A percentile compares a stretch with the other conserved stretches of the same genome.
phyloP scores from a whole-genome alignment of 1,140 invertebrate species.

The Euura lappo region DNA sequence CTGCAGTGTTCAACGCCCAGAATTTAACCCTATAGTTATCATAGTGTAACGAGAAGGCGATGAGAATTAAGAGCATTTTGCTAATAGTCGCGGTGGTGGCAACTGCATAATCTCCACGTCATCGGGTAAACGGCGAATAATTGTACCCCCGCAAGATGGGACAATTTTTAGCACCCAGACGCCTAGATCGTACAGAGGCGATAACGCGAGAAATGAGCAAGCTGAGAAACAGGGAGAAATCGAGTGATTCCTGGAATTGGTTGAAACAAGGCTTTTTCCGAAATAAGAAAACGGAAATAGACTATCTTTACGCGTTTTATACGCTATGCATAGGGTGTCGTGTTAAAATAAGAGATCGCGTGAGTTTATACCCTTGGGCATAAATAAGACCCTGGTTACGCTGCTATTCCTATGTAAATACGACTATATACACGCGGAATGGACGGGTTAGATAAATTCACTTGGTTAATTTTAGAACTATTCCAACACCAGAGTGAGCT shows the following conservation, averaged over 20 bases:
- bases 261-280: background rate
- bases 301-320: background rate
- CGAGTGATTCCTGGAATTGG: background rate
- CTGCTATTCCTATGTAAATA: constrained; percentile 46
- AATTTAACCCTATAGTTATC: background rate
- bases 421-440: constrained; percentile 15
- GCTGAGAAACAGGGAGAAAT: background rate
- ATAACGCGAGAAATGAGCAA: too few relatives aligned
- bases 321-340: constrained; percentile 24
- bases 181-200: too few relatives aligned
- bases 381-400: constrained; percentile 45
- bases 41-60: too few relatives aligned
- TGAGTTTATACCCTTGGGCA: constrained; percentile 33
- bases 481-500: constrained; percentile 9
- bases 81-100: too few relatives aligned
- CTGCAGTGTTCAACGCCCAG: background rate
- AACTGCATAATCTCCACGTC: too few relatives aligned
- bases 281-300: background rate
- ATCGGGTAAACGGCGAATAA: too few relatives aligned
- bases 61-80: too few relatives aligned
- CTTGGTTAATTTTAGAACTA: constrained; percentile 31
- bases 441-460: constrained; percentile 34
- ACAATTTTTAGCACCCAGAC: too few relatives aligned
- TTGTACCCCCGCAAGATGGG: too few relatives aligned
- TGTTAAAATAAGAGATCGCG: constrained; percentile 41